Percentiles rank a stretch among this genome's conserved stretches.
Evolutionary conservation across 2,888 invertebrate genomes (phyloP).

Genomic region (Drosophila stalkeri): DNA sequence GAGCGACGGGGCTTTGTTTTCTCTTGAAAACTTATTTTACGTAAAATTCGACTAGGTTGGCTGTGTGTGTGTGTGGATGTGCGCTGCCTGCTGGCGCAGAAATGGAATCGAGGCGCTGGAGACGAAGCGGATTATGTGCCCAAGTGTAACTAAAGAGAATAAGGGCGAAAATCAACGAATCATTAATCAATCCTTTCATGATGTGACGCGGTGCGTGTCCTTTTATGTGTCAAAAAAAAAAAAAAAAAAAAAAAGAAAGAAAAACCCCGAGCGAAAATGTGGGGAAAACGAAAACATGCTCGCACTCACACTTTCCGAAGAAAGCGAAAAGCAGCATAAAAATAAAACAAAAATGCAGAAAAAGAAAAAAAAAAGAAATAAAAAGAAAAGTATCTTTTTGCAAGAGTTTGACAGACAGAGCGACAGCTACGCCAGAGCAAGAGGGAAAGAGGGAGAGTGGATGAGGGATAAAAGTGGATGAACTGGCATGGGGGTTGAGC

Average conservation of each 20-base stretch:
- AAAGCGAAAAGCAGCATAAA: slow-evolving; percentile 61
- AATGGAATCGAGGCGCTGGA: slow-evolving; percentile 62
- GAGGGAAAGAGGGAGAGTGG: slow-evolving; percentile 4
- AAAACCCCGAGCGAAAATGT: slow-evolving; percentile 51
- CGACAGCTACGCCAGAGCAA: slow-evolving; percentile 49
- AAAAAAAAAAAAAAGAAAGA: slow-evolving; percentile 70
- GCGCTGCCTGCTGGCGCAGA: slow-evolving; percentile 52
- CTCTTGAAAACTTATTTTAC: slow-evolving; percentile 69
- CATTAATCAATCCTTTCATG: slow-evolving; percentile 85
- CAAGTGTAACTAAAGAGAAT: slow-evolving; percentile 84
- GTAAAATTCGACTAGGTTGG: slow-evolving; percentile 57
- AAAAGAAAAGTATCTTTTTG: slow-evolving; percentile 73
- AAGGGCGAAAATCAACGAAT: slow-evolving; percentile 84
- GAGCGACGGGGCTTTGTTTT: slow-evolving; percentile 48
- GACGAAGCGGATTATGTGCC: slow-evolving; percentile 82
- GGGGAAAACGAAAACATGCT: slow-evolving; percentile 68
- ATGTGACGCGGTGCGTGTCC: slow-evolving; percentile 85
- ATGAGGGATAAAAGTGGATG: slow-evolving; percentile 38
- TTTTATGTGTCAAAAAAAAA: slow-evolving; percentile 82
- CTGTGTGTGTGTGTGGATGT: slow-evolving; percentile 12
- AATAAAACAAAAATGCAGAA: slow-evolving; percentile 31
- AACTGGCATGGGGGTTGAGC: slow-evolving; percentile 36
- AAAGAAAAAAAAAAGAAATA: slow-evolving; percentile 20
- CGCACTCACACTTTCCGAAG: slow-evolving; percentile 66
- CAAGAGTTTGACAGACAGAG: slow-evolving; percentile 69